Base-by-base conservation (phyloP, 2,797 vertebrate genomes). In the Spatula clypeata region DNA sequence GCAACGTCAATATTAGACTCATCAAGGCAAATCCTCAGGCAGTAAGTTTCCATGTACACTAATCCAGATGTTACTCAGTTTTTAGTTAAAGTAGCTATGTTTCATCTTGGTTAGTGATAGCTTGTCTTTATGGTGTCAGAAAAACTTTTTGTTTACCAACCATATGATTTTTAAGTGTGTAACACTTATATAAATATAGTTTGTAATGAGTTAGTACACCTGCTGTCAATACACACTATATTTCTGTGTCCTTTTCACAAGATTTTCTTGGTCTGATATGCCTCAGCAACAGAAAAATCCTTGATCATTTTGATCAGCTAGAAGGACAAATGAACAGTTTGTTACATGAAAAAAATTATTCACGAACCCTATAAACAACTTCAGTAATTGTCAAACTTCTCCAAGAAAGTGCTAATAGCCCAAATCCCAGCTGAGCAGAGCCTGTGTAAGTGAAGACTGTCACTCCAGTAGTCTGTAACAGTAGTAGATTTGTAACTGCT, bases 11-110 rank as follows among this genome's bases (percentile, higher is more conserved):
- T 82, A 79, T 75, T 94, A 90, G 57, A 55, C 60, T 90, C 74
- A 79, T 74, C 90, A 91, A 95, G 64, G 71, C 79, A 96, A 95
- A 94, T 85, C 84, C 71, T 90, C 77, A 89, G 77, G 60, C 44
- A 49, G 60, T 49, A 57, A 69, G 14, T 71, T 93, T 90, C 69
- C 24, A 19, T n/a, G 20, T 70, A 34, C 2, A 0, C 20, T 90
- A 95, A 96, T 87, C 77, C 81, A 85, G 81, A 85, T 85, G 80
- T 93, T 88, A 84, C 64, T 89, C 60, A 49, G 32, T 49, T 87
- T 67, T 71, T 88, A 73, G 60, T 87, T 89, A 88, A 86, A 7
- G 13, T 21, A 76, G 42, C 7, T 81, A 66, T 82, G 40, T 65
- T 94, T 89, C 64, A 87, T 57, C 61, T 53, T 49, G 32, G 60